Conservation (phyloP, 2,797 vertebrate species). For the Arnoldichthys spilopterus region DNA sequence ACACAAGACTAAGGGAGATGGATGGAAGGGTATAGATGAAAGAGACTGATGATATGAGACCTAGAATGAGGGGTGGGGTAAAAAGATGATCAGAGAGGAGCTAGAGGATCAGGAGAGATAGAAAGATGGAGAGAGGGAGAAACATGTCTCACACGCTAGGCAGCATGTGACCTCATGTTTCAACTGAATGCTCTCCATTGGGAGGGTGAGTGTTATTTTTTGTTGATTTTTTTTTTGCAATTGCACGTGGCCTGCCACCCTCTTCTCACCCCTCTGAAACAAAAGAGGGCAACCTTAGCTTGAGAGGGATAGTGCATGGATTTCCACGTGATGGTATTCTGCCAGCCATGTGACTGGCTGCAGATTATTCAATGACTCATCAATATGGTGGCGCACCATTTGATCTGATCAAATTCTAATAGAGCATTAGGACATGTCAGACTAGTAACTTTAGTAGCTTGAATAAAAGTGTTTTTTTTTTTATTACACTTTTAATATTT, state of each 20-base stretch:
- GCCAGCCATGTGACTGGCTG: conserved; percentile 47
- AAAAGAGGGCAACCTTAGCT: conserved; percentile 36
- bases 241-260: conserved; percentile 54
- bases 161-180: conserved; percentile 61
- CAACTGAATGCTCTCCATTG: conserved; percentile 40
- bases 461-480: not conserved
- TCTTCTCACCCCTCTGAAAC: conserved; percentile 40
- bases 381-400: not conserved
- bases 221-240: conserved; percentile 28
- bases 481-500: not conserved
- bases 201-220: conserved; percentile 35
- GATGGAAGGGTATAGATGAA: not conserved
- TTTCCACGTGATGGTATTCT: conserved; percentile 41
- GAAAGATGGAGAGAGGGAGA: conserved; percentile 33
- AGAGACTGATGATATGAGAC: conserved; percentile 9
- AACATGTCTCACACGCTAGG: conserved; percentile 49
- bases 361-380: conserved; percentile 34
- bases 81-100: conserved; percentile 37
- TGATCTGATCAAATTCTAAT: not conserved
- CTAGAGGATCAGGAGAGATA: conserved; percentile 37
- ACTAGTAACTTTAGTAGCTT: no score
- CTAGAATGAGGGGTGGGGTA: conserved; percentile 7
- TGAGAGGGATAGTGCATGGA: conserved; percentile 8
- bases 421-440: not conserved
- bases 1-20: no score